Percentiles rank a stretch among this genome's conserved stretches.
These are phyloP conservation scores for Nyctereutes procyonoides DNA, from an alignment of 2,113 vertebrate species.

Conservation along the genomic window DNA sequence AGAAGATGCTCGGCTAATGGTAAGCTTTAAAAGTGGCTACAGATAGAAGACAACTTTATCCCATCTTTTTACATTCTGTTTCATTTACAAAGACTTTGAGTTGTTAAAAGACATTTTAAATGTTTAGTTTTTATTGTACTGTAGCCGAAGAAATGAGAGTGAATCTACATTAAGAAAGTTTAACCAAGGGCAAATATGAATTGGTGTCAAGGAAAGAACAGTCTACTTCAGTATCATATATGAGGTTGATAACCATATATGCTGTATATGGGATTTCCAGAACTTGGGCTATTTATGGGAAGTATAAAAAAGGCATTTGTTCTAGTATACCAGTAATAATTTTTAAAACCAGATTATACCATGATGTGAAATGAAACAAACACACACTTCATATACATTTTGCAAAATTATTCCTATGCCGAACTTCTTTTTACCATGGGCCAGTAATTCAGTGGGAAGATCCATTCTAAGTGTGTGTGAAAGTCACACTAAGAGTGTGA, in stretches of 20 bases:
- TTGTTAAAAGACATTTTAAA: conserved; percentile 7
- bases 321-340: background rate
- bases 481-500: background rate
- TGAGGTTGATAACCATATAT: background rate
- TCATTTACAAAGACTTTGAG: background rate
- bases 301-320: conserved; percentile 16
- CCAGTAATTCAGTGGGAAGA: background rate
- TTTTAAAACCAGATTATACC: background rate
- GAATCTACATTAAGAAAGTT: background rate
- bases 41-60: background rate
- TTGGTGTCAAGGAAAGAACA: background rate
- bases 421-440: background rate
- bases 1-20: conserved; percentile 93
- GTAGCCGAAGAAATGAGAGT: background rate
- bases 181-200: background rate
- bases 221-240: background rate
- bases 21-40: conserved; percentile 83
- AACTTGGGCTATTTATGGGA: background rate
- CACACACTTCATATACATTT: background rate
- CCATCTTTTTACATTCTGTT: background rate
- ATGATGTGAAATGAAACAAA: background rate
- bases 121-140: background rate
- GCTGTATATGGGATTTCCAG: background rate
- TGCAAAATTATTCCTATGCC: background rate
- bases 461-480: background rate